Evolutionary conservation across 2,113 vertebrate species (phyloP), one percentile per base, ranked within the genome.

Genomic region (Argyrosomus japonicus): DNA sequence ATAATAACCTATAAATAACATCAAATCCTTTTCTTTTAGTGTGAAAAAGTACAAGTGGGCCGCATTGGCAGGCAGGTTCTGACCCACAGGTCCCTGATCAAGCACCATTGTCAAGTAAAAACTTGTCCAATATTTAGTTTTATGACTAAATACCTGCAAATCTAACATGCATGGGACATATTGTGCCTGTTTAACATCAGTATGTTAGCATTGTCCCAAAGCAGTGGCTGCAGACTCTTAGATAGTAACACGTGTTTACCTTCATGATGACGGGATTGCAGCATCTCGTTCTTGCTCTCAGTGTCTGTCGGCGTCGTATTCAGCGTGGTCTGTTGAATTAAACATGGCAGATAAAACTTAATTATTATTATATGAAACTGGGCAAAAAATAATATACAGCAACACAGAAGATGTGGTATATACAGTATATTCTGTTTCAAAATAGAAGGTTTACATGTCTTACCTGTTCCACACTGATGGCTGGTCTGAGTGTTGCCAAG

Each of bases 381-480:
- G 75, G n/a, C 13, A n/a, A 50, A 12, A 40, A 51, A 79, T 82
- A 91, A 51, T 77, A 64, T 25, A 84, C 36, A 40, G 36, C 36
- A 40, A 40, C 36, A 40, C 36, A 40, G 36, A 40, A 40, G 36
- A 40, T 8, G 36, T 40, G 36, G 36, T 40, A 40, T 40, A 40
- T 40, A 8, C 36, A 40, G 36, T 40, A 40, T 40, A 40, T 40
- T 40, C 36, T 40, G 7, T 40, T 40, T 40, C 36, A 1, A n/a
- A 2, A 82, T 63, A 57, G 80, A 79, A 79, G 75, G 81, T 13
- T 61, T 4, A 32, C 36, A 32, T n/a, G 23, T 82, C 95, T 96
- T 97, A 99, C 97, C 97, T 97, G 95, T 51, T 89, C 88, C 85
- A 81, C 87, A 68, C 86, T 92, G 81, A 90, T 25, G 81, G 93